Percentiles rank a stretch among this genome's conserved stretches.
Evolutionary conservation across 2,888 invertebrate species (phyloP).

Genomic region (Ametastegia equiseti): DNA sequence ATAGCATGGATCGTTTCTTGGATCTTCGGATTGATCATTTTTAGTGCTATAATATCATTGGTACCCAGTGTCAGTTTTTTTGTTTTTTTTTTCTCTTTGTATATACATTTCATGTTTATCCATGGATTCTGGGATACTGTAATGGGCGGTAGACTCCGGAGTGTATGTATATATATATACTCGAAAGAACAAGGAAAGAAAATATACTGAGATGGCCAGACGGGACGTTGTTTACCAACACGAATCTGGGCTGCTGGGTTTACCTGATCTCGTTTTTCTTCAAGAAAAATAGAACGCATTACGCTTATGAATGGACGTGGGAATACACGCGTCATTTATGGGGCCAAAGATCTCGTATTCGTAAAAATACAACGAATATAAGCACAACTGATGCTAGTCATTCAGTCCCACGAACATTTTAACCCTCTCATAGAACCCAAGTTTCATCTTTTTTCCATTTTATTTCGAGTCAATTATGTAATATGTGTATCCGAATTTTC

Average conservation of each 20-base stretch:
- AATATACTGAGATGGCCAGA: neutral
- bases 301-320: slow-evolving; percentile 28
- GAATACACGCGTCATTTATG: too few species aligned
- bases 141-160: too few species aligned
- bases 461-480: too few species aligned
- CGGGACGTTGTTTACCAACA: slow-evolving; percentile 21
- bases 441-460: neutral
- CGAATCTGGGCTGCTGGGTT: neutral
- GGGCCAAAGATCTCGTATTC: slow-evolving; percentile 4
- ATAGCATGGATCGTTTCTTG: neutral
- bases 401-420: neutral
- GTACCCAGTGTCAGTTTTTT: neutral
- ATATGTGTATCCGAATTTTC: too few species aligned
- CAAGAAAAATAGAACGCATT: slow-evolving; percentile 33
- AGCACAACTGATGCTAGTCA: neutral
- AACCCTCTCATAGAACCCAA: neutral
- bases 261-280: neutral
- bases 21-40: neutral
- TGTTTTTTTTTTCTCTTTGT: neutral
- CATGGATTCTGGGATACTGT: neutral
- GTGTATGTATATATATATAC: too few species aligned
- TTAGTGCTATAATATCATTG: neutral
- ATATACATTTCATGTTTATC: neutral
- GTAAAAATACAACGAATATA: slow-evolving; percentile 12
- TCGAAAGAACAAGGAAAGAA: neutral